A percentile compares a stretch with the other conserved stretches of the same genome.
These are phyloP conservation scores for Crotalus horridus DNA, from an alignment of 2,113 vertebrate genomes.

Conservation along the genomic window DNA sequence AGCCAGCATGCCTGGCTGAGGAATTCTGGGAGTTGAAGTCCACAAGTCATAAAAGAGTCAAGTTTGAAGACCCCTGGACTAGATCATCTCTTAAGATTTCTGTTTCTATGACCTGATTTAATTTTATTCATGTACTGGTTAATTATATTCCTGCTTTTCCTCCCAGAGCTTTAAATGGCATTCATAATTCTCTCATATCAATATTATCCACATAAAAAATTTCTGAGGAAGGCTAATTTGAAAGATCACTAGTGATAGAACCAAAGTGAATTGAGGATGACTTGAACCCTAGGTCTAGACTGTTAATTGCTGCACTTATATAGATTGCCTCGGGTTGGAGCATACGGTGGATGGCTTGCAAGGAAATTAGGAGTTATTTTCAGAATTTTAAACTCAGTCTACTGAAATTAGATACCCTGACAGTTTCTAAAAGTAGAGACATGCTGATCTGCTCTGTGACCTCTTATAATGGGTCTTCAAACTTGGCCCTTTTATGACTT, in stretches of 20 bases:
- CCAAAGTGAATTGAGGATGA: neutral
- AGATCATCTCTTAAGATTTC: neutral
- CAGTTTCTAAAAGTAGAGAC: slow-evolving; percentile 39
- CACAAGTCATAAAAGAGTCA: too few relatives aligned
- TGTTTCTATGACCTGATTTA: neutral
- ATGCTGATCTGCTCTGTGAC: slow-evolving; percentile 44
- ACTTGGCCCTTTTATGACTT: too few relatives aligned
- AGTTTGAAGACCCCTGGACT: too few relatives aligned
- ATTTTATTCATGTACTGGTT: neutral
- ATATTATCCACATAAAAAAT: neutral
- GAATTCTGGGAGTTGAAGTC: too few relatives aligned
- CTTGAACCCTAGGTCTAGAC: neutral
- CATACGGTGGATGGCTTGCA: slow-evolving; percentile 11
- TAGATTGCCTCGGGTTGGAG: neutral
- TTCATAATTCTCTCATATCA: neutral
- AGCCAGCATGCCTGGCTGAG: too few relatives aligned
- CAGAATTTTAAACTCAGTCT: slow-evolving; percentile 12
- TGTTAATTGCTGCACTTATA: neutral
- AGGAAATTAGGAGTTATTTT: slow-evolving; percentile 2
- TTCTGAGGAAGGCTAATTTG: neutral
- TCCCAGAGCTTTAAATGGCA: neutral
- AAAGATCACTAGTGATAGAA: neutral
- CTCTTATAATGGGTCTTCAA: slow-evolving; percentile 19
- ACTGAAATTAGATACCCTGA: slow-evolving; percentile 46
- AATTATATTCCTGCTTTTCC: neutral